Evolutionary conservation across 2,113 vertebrate species (phyloP).

Genomic region (Oncorhynchus keta): DNA sequence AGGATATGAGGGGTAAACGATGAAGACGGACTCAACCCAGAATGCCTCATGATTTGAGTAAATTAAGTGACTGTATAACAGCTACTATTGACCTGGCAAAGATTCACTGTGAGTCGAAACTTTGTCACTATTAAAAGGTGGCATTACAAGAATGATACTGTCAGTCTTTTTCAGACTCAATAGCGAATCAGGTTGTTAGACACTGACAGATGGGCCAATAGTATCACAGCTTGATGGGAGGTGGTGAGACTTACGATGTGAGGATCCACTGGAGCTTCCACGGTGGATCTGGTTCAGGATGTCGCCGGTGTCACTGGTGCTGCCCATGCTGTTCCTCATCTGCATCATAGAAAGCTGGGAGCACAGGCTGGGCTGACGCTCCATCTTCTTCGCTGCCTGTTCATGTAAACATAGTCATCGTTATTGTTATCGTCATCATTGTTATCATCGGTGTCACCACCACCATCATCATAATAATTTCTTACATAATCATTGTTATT

Average conservation of each 20-base stretch:
- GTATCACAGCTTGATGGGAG: not conserved
- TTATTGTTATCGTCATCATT: not conserved
- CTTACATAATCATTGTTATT: not conserved
- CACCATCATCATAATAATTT: not conserved
- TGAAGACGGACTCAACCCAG: not conserved
- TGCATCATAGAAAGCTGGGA: conserved; percentile 96
- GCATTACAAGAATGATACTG: not conserved
- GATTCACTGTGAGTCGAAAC: too few species aligned
- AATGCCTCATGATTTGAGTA: not conserved
- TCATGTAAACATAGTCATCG: conserved; percentile 1
- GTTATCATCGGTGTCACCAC: not conserved
- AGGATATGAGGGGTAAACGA: not conserved
- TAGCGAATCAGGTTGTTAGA: not conserved
- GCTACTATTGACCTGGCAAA: too few species aligned
- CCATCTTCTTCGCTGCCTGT: conserved; percentile 88
- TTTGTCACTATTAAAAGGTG: not conserved
- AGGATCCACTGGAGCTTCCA: conserved; percentile 83
- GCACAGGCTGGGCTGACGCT: conserved; percentile 89
- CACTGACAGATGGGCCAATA: not conserved
- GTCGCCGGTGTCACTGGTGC: conserved; percentile 90
- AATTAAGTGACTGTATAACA: not conserved
- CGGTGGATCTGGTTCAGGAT: conserved; percentile 93
- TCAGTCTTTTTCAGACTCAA: not conserved
- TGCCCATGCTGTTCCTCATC: conserved; percentile 97
- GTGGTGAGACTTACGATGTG: conserved; percentile 84